Base-by-base conservation (phyloP, 2,797 vertebrate species). In the Moxostoma hubbsi region DNA sequence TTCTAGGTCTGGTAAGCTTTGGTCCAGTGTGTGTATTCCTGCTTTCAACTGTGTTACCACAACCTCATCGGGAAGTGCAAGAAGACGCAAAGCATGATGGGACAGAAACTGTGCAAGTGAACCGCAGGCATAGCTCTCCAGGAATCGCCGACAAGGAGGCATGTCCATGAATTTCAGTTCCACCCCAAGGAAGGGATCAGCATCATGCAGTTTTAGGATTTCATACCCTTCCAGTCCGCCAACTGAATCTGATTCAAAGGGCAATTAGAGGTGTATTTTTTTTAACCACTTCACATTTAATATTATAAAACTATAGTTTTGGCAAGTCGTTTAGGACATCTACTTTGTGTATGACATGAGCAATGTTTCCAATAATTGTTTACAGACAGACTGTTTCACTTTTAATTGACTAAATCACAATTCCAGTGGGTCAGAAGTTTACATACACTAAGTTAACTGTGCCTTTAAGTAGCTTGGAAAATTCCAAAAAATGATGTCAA, bases 161-260 rank as follows among this genome's bases (percentile, higher is more conserved):
- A 71, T 80, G 53, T 92, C 89, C 90, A 93, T 91, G 89, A 99
- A 98, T 88, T 96, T 96, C 69, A 99, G 89, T 85, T 98, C 96
- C 57, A 98, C 91, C 1, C 96, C 96, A 80, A 99, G 91, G 75
- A 95, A 94, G 0, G 93, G 94, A 64, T 98, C 96, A 5, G 95
- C 96, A 47, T 95, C 94, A 45, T 96, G 95, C 81, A 99, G 90
- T 82, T 98, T 99, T 57, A 99, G 94, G 82, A 99, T 95, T 86
- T 98, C 96, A 65, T 95, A 94, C 0, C 94, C 94, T 0, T 91
- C 92, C 12, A 94, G 66, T 18, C 93, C 94, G 77, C 94, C 95
- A 0, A 85, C 90, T 59, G 94, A 93, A 85, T 94, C 96, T 92
- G 88, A 68, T 47, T 50, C 58, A 8, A 10, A 58, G 64, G 2